Evolutionary conservation across 1,140 invertebrate species (phyloP), one percentile per base, ranked within the genome.

Genomic region (Adoxophyes honmai): DNA sequence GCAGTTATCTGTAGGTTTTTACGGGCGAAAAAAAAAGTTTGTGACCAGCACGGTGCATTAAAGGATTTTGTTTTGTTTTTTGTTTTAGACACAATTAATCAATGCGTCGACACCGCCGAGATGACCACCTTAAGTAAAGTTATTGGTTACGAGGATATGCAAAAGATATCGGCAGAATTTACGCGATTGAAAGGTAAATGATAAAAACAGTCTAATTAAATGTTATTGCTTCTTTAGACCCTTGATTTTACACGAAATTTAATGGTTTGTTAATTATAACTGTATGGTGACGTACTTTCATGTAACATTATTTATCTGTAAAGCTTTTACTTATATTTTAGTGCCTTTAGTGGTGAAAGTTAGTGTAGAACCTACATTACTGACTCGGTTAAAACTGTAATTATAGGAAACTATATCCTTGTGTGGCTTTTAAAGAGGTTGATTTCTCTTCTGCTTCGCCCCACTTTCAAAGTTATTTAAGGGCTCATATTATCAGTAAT

Each of bases 81-180:
- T 48, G 42, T 48, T 48, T 11, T 18, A 48, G 42, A 33, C n/a
- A 28, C 42, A 10, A 5, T 48, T 48, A 48, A 28, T 48, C 42
- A 48, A 48, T 33, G 42, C 18, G 16, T 21, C n/a, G 34, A 56
- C 14, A 42, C 37, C 16, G 11, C 11, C 59, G 71, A 70, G 33
- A 85, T 84, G 79, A 68, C 70, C 15, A 59, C 62, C n/a, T 62
- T 81, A 42, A 86, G 81, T 59, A 77, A 75, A 61, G 65, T 86
- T 54, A 88, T 90, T 53, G 75, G 73, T 16, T 56, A 75, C 52
- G 70, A 81, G 5, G 71, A 81, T 59, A 90, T 90, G 76, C 57
- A 75, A 54, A 76, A 64, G 39, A 90, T 91, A 56, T 77, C 75
- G 55, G 70, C 69, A 14, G 90, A 91, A 70, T 91, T 91, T 68